Evolutionary conservation across 2,888 invertebrate genomes (phyloP).

Genomic region (Limenitis camilla): DNA sequence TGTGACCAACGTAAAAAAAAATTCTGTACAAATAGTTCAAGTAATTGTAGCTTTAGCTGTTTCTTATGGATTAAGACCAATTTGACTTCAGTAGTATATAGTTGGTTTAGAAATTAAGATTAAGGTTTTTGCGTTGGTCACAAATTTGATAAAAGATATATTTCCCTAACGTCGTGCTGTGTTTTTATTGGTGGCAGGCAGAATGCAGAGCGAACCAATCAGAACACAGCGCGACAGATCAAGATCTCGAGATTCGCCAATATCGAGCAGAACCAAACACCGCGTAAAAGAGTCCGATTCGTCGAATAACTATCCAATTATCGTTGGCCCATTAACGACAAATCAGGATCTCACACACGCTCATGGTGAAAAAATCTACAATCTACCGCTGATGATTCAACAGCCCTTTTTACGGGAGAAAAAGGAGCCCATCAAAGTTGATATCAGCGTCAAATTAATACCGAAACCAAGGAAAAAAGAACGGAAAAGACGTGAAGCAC

Average conservation of each 20-base stretch:
- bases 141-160: constrained; percentile 12
- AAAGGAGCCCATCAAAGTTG: constrained; percentile 84
- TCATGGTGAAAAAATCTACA: constrained; percentile 62
- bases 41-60: not conserved
- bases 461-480: constrained; percentile 74
- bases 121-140: constrained; percentile 20
- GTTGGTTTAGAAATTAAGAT: not conserved
- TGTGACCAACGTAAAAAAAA: constrained; percentile 17
- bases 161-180: constrained; percentile 71
- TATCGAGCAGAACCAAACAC: constrained; percentile 59
- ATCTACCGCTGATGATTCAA: constrained; percentile 71
- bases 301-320: constrained; percentile 70
- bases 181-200: constrained; percentile 75
- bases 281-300: constrained; percentile 75
- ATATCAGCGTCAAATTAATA: constrained; percentile 84
- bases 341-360: constrained; percentile 65
- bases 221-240: constrained; percentile 72
- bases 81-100: not conserved
- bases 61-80: not conserved
- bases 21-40: too few relatives aligned
- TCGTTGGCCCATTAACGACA: constrained; percentile 68
- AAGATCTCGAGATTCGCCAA: constrained; percentile 54
- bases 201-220: constrained; percentile 74
- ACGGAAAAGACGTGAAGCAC: constrained; percentile 49
- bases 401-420: constrained; percentile 76